These are phyloP conservation scores for Ochotona princeps DNA, from an alignment of 2,113 vertebrate species.

Conservation along the genomic window DNA sequence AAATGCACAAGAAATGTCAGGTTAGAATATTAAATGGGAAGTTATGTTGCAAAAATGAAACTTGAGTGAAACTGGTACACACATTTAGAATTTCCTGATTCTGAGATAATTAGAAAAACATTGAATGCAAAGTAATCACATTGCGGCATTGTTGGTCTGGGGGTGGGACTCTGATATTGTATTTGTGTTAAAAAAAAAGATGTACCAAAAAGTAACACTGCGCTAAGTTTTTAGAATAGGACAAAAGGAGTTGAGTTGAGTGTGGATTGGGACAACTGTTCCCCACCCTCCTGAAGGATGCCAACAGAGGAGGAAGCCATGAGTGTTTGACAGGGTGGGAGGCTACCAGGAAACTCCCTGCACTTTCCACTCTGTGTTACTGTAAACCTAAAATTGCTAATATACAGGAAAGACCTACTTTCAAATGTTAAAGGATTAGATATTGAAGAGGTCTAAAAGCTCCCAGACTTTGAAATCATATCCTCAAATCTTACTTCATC, in stretches of 20 bases:
- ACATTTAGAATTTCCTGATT: background rate
- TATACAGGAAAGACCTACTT: background rate
- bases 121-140: background rate
- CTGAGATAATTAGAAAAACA: background rate
- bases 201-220: no score
- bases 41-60: background rate
- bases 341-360: background rate
- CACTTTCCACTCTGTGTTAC: background rate
- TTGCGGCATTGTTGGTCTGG: background rate
- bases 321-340: no score
- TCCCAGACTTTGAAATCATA: background rate
- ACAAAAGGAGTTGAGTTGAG: no score
- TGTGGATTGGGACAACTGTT: no score
- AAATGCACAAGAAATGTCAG: background rate
- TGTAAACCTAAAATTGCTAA: background rate
- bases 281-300: background rate
- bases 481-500: background rate
- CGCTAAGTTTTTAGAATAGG: no score
- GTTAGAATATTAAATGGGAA: background rate
- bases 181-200: no score
- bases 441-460: background rate
- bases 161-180: background rate
- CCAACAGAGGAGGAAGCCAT: no score
- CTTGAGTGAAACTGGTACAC: background rate
- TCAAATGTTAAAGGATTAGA: background rate